These are phyloP conservation scores for Phalangium opilio DNA, from an alignment of 2,888 invertebrate genomes.

Conservation along the genomic window DNA sequence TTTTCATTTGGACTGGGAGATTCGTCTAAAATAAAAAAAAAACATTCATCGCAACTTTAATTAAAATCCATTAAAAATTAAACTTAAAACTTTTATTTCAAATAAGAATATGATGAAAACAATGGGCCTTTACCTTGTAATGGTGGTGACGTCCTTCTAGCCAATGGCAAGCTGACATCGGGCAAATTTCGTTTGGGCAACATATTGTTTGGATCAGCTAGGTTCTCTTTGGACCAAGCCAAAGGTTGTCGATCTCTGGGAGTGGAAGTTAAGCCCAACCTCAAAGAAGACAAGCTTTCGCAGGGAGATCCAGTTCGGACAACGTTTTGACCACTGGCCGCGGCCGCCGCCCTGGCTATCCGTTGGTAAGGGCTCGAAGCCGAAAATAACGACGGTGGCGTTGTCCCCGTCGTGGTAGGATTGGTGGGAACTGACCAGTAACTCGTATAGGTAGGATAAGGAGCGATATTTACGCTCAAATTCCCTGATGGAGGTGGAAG, in stretches of 20 bases:
- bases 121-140: conserved; percentile 2
- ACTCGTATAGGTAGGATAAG: conserved; percentile 13
- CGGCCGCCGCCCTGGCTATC: no score
- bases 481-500: no score
- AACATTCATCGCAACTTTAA: no score
- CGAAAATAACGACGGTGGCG: no score
- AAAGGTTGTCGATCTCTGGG: neutral
- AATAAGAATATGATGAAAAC: no score
- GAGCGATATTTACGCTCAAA: conserved; percentile 10
- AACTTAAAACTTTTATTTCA: no score
- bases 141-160: neutral
- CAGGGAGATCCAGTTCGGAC: no score
- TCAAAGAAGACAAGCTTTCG: neutral
- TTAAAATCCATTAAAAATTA: no score
- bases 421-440: conserved; percentile 13
- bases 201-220: no score
- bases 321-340: no score
- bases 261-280: neutral
- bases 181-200: neutral
- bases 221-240: no score
- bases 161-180: neutral
- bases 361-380: no score
- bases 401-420: neutral
- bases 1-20: conserved; percentile 18
- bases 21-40: conserved; percentile 15